Base-by-base conservation (phyloP, 1,140 invertebrate species). In the Oncopodura yosiiana region DNA sequence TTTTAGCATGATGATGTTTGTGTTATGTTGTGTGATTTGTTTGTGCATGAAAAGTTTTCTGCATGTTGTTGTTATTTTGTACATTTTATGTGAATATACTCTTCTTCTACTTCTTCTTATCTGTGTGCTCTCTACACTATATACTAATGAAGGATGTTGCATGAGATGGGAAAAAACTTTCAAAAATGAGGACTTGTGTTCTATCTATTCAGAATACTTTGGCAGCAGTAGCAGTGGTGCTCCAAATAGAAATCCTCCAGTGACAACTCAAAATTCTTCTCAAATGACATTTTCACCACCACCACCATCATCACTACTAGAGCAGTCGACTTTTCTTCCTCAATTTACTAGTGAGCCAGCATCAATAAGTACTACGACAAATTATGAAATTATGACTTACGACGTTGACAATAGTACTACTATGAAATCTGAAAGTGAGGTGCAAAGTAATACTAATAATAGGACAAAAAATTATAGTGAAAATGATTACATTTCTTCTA, bases 211-310 rank as follows among this genome's bases (percentile, higher is more conserved):
- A 53, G 52, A 53, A 26, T 16, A 46, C 26, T 24, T 12, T 36
- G 46, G 38, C 34, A 37, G 49, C n/a, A n/a, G n/a, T n/a, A n/a
- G n/a, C 24, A 44, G 34, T 27, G 32, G 41, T 49, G 44, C 53
- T 30, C 53, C 53, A 26, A 55, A 55, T 55, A 46, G 53, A 30
- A 49, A 55, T 23, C 24, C n/a, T 14, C 53, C 32, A 24, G 32
- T 18, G 39, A 36, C 26, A n/a, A 54, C 8, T 54, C 53, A 49
- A 32, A 19, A 21, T 48, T 36, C 18, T 37, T 24, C 44, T 54
- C 43, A 43, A 9, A 32, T 19, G 16, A 27, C 45, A 36, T 26
- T 48, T 18, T 34, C 21, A 46, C 43, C 24, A 12, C n/a, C 38
- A 45, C 18, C 37, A 45, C 43, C 38, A 5, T 9, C 8, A 8